A percentile compares a stretch with the other conserved stretches of the same genome.
phyloP scores from a whole-genome alignment of 2,888 invertebrate genomes.

The Protonemura montana region DNA sequence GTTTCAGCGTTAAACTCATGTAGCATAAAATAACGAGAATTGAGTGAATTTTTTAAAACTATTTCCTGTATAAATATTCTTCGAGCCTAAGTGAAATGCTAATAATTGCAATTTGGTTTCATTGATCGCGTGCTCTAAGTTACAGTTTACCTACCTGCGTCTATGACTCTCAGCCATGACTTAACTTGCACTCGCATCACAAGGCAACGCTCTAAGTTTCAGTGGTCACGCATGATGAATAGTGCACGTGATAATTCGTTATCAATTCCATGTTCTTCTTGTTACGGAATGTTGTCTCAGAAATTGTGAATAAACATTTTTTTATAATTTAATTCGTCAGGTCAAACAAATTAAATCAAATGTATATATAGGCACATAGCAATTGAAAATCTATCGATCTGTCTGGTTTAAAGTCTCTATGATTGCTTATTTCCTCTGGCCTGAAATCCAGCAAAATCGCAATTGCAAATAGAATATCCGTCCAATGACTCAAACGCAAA shows the following conservation, averaged over 20 bases:
- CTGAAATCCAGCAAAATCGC: neutral
- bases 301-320: neutral
- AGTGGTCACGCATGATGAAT: neutral
- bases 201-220: neutral
- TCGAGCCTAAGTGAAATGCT: neutral
- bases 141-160: too few species aligned
- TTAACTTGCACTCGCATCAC: neutral
- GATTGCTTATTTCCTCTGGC: neutral
- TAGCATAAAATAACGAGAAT: neutral
- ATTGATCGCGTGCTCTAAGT: neutral
- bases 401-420: neutral
- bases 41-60: neutral
- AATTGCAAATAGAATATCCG: neutral
- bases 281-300: neutral
- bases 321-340: neutral
- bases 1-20: neutral
- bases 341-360: neutral
- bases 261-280: neutral
- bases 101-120: slow-evolving; percentile 2
- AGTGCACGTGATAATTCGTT: neutral
- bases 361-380: too few species aligned
- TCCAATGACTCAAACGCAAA: neutral
- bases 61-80: neutral
- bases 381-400: too few species aligned
- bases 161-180: too few species aligned